Conservation (phyloP, 1,140 invertebrate species). For the Eurosta solidaginis region DNA sequence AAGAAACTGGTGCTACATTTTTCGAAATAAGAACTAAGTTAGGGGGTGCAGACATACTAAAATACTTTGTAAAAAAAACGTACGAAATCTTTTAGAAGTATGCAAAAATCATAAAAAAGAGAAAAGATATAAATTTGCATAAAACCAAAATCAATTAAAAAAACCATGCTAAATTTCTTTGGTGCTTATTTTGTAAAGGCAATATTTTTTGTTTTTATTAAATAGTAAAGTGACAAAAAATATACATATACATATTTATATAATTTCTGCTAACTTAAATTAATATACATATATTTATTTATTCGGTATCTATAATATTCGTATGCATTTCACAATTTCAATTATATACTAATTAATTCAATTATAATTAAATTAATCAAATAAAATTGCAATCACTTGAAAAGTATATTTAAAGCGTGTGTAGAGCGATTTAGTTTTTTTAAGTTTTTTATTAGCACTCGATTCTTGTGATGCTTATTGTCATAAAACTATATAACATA, state of each 20-base stretch:
- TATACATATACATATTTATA: background rate
- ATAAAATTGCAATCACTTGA: background rate
- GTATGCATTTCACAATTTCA: background rate
- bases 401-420: background rate
- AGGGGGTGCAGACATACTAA: too few relatives aligned
- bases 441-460: background rate
- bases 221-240: background rate
- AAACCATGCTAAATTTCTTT: background rate
- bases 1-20: background rate
- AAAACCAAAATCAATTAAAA: background rate
- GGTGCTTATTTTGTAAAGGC: background rate
- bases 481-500: background rate
- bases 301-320: background rate
- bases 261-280: background rate
- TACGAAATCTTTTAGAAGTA: too few relatives aligned
- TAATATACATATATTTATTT: background rate
- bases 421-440: background rate
- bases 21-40: background rate
- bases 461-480: background rate
- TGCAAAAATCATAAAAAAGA: background rate
- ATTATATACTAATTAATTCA: background rate
- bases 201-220: background rate
- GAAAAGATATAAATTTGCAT: background rate
- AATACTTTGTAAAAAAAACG: background rate
- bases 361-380: background rate